Evolutionary conservation across 2,113 vertebrate species (phyloP).

Genomic region (Ophiodon elongatus): DNA sequence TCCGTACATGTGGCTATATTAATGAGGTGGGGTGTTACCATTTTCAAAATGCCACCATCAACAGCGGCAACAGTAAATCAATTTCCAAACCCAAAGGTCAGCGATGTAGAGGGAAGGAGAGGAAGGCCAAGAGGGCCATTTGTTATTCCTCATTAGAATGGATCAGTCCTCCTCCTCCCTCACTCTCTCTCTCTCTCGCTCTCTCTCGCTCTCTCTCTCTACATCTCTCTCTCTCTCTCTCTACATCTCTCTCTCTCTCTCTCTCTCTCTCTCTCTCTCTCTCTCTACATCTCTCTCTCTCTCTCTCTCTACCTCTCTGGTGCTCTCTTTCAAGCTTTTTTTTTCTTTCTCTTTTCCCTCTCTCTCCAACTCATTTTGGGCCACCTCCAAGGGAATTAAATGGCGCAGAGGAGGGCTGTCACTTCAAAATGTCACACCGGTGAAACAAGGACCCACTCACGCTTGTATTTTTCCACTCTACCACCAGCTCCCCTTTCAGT

Average conservation of each 20-base stretch:
- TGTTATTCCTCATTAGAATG: slow-evolving; percentile 85
- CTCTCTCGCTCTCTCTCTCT: no score
- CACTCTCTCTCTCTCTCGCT: no score
- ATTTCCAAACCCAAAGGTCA: slow-evolving; percentile 86
- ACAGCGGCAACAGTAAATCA: slow-evolving; percentile 86
- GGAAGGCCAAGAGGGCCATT: slow-evolving; percentile 71
- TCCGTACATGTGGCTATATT: slow-evolving; percentile 79
- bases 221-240: slow-evolving; percentile 19
- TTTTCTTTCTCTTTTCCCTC: slow-evolving; percentile 12
- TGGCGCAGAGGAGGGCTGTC: slow-evolving; percentile 71
- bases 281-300: slow-evolving; percentile 40
- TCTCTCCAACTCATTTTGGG: slow-evolving; percentile 49
- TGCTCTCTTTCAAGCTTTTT: slow-evolving; percentile 42
- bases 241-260: slow-evolving; percentile 39
- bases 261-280: slow-evolving; percentile 48
- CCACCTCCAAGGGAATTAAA: slow-evolving; percentile 70
- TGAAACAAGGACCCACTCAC: slow-evolving; percentile 76
- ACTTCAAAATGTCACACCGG: slow-evolving; percentile 77
- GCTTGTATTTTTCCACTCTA: slow-evolving; percentile 64
- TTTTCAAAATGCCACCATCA: slow-evolving; percentile 87
- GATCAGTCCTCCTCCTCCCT: slow-evolving; percentile 62
- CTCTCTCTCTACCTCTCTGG: slow-evolving; percentile 57
- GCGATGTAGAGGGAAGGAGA: slow-evolving; percentile 72
- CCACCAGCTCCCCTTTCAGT: slow-evolving; percentile 31
- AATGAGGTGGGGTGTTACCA: slow-evolving; percentile 84